Conservation (phyloP, 2,797 vertebrate species). For the Enteromius thamalakanensis region DNA sequence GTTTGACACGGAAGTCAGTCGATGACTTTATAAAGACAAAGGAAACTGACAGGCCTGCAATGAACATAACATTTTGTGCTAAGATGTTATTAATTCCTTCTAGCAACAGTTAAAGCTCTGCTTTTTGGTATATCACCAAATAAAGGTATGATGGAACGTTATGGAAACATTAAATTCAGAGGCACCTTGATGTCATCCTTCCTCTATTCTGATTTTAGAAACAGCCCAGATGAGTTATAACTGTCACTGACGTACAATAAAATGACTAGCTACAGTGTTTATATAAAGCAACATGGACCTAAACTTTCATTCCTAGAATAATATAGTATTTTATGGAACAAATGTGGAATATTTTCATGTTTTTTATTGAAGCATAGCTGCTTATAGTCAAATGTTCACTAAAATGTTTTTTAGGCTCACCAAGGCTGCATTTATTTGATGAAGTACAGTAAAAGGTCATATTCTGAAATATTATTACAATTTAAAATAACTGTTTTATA, state of each 20-base stretch:
- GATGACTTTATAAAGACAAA: neutral
- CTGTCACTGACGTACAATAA: neutral
- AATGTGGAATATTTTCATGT: neutral
- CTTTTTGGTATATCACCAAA: neutral
- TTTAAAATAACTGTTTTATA: neutral
- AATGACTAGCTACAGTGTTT: neutral
- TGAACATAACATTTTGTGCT: neutral
- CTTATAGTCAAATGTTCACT: neutral
- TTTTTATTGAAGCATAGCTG: neutral
- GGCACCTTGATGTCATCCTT: neutral
- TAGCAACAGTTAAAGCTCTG: neutral
- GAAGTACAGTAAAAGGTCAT: neutral
- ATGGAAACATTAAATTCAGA: neutral
- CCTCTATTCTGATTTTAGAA: neutral
- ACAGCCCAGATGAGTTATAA: neutral
- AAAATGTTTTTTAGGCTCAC: neutral
- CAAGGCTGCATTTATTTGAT: neutral
- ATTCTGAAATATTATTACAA: neutral
- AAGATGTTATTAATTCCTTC: neutral
- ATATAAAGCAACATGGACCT: neutral
- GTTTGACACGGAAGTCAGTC: neutral
- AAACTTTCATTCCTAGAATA: neutral
- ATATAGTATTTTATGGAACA: neutral
- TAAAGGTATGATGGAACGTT: neutral
- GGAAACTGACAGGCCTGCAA: neutral